Evolutionary conservation across 2,797 vertebrate species (phyloP), one percentile per base, ranked within the genome.

Genomic region (Amniataba percoides): DNA sequence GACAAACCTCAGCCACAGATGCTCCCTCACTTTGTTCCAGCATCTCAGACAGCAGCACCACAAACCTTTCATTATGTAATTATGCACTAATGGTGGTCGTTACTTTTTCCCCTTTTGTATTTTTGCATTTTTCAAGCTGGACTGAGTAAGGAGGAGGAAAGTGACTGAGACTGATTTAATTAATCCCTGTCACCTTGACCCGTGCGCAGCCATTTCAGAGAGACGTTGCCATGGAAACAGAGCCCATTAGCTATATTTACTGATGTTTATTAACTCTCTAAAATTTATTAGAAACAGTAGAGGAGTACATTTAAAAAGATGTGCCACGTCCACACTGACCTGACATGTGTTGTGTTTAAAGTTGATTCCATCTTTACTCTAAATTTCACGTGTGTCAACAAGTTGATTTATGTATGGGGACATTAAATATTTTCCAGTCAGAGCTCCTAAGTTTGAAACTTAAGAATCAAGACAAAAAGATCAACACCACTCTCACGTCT

Each of bases 201-300:
- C 49, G 14, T 5, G 25, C 9, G 57, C n/a, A 45, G n/a, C 43
- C 34, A 36, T 51, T 56, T 59, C 53, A 61, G 11, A 19, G 34
- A 76, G 34, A 77, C 14, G 64, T 83, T 21, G 11, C 86, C 84
- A 87, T 86, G 70, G 81, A 83, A 89, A 87, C 86, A 73, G 40
- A 64, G 40, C 1, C 1, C 18, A 56, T 23, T 31, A 18, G 9
- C 66, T 63, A 56, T 21, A 67, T 18, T 6, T n/a, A 40, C 12
- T 16, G 10, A 42, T 49, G 43, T 25, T 31, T 3, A 39, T 59
- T n/a, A 52, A 64, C 55, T 65, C 19, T 60, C 16, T 16, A 5
- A 43, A 43, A 31, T 34, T 53, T 9, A 63, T 51, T 39, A 40
- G 45, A 42, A 25, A 42, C 1, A 0, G 1, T 12, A 23, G 31